phyloP scores from a whole-genome alignment of 2,113 vertebrate genomes.

The Perca fluviatilis region DNA sequence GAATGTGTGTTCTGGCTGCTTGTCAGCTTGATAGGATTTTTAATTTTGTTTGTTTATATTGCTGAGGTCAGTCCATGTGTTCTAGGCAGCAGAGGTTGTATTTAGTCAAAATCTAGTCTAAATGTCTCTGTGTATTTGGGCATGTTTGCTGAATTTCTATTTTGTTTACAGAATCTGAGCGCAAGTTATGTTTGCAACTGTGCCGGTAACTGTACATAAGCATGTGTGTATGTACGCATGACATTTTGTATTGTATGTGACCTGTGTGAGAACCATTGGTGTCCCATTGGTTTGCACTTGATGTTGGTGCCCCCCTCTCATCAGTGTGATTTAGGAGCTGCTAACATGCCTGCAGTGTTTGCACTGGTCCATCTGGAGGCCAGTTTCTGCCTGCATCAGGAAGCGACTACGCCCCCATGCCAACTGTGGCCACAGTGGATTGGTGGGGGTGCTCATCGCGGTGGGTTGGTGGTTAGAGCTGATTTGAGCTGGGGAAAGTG shows the following conservation, averaged over 20 bases:
- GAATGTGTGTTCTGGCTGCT: constrained; percentile 19
- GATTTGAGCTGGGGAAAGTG: constrained; percentile 56
- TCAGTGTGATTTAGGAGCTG: constrained; percentile 64
- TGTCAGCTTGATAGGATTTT: constrained; percentile 28
- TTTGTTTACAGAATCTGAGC: constrained; percentile 37
- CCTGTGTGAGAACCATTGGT: background rate
- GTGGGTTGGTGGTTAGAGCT: constrained; percentile 62
- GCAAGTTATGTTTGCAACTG: background rate
- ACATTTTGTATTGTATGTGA: background rate
- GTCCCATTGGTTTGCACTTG: background rate
- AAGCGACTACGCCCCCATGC: constrained; percentile 1
- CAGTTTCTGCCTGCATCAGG: constrained; percentile 24
- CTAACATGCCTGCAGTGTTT: constrained; percentile 34
- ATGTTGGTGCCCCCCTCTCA: constrained; percentile 21
- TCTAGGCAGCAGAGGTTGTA: constrained; percentile 24
- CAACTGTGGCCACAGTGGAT: constrained; percentile 24
- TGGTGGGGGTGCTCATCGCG: constrained; percentile 43
- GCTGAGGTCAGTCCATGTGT: constrained; percentile 21
- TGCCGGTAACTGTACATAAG: background rate
- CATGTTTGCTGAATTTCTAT: constrained; percentile 18
- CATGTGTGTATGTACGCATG: background rate
- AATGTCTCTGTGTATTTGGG: constrained; percentile 45
- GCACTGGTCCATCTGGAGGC: constrained; percentile 32
- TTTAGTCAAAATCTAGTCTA: constrained; percentile 37
- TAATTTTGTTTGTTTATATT: constrained; percentile 19